Evolutionary conservation across 2,113 vertebrate species (phyloP), one percentile per base, ranked within the genome.

Genomic region (Callorhinus ursinus): DNA sequence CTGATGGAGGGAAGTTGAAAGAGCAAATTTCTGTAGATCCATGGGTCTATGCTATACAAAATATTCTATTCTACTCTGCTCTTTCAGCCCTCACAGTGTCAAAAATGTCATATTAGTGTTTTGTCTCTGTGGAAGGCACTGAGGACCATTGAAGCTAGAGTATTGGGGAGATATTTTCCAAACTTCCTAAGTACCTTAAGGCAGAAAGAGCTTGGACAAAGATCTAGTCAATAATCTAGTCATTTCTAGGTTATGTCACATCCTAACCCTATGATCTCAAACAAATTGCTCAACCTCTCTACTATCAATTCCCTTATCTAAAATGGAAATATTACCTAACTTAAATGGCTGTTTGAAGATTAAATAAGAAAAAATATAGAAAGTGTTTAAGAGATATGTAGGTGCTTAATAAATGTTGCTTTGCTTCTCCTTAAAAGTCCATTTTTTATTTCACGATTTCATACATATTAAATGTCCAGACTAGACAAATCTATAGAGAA

Each of bases 21-120:
- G 51, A 96, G 59, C 39, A 89, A 89, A 91, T 95, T 57, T 95
- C 26, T 79, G 4, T 83, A 90, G 84, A 95, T 88, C 49, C 76
- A n/a, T 77, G 39, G 72, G 6, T 77, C 69, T 65, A 36, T 76
- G 46, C 12, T 90, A 65, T 67, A 97, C 12, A 96, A 92, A 93
- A 42, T 55, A 90, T 15, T 89, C 31, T n/a, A 82, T 18, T 7
- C 36, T 90, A 88, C 67, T 80, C 19, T 95, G 59, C 13, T 65
- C 3, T 90, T 88, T 94, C 46, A 89, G 46, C 22, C 76, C 33
- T 97, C 63, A 65, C 22, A 42, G 39, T 61, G 11, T 72, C 39
- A 96, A 36, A 84, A 93, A 92, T 96, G n/a, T 88, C 76, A 80
- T 89, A 83, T 10, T 94, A 22, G 10, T 61, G 42, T 88, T 72